phyloP scores from a whole-genome alignment of 2,113 vertebrate genomes.

The Aptenodytes forsteri region DNA sequence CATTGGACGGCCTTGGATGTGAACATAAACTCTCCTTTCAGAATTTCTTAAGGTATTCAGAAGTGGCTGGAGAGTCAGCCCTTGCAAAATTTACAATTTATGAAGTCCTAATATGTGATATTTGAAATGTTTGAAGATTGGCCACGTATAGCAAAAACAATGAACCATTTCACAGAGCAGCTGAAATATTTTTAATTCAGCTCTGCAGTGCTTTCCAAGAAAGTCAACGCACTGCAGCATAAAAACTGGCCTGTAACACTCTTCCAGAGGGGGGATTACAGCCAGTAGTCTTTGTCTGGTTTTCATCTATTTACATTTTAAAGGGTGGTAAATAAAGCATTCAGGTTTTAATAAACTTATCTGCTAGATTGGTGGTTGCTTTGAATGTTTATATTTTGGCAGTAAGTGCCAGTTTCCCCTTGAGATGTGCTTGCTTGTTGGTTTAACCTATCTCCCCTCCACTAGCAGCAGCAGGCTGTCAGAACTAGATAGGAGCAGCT shows the following conservation, averaged over 20 bases:
- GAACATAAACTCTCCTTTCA: background rate
- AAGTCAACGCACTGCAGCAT: conserved; percentile 66
- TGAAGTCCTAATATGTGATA: background rate
- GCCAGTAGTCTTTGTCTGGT: background rate
- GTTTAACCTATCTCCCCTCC: conserved; percentile 60
- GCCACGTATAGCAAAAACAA: background rate
- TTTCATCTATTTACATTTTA: conserved; percentile 20
- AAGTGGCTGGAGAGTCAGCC: background rate
- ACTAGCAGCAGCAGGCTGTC: conserved; percentile 49
- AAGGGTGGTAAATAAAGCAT: background rate
- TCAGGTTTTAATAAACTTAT: background rate
- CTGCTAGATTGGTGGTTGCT: background rate
- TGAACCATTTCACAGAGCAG: conserved; percentile 37
- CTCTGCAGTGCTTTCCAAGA: conserved; percentile 62
- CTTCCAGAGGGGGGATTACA: conserved; percentile 36
- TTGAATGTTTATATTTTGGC: background rate
- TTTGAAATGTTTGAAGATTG: background rate
- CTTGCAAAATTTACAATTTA: background rate
- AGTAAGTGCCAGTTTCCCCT: background rate
- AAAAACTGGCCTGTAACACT: conserved; percentile 57
- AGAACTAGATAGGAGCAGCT: conserved; percentile 55
- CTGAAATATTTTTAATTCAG: conserved; percentile 63
- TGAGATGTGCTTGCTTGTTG: conserved; percentile 27
- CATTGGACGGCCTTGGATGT: background rate
- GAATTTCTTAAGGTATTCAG: background rate